phyloP scores from a whole-genome alignment of 2,797 vertebrate species.

The Tympanoctomys barrerae region DNA sequence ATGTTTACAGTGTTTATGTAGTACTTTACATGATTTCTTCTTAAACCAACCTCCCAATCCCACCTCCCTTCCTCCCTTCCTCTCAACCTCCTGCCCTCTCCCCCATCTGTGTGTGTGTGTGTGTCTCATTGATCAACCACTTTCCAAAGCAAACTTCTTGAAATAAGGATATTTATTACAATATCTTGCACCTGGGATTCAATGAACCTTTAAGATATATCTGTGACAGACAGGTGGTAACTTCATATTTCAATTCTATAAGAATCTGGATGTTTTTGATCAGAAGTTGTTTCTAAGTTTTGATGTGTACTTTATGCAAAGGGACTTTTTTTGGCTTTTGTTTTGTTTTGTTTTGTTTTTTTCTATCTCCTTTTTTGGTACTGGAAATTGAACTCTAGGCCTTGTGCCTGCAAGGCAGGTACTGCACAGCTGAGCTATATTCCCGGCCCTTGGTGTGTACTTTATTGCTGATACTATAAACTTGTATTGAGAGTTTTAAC shows the following conservation, averaged over 20 bases:
- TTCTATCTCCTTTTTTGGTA: too few relatives aligned
- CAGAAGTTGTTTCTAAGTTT: not conserved
- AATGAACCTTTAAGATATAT: not conserved
- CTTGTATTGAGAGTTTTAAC: not conserved
- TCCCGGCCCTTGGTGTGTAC: not conserved
- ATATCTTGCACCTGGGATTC: not conserved
- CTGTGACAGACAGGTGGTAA: not conserved
- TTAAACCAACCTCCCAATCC: not conserved
- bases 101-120: too few relatives aligned
- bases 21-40: not conserved
- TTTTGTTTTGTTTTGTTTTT: too few relatives aligned
- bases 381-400: too few relatives aligned
- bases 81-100: not conserved
- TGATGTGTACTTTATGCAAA: not conserved
- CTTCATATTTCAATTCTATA: not conserved
- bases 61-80: not conserved
- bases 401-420: too few relatives aligned
- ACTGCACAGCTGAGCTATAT: too few relatives aligned
- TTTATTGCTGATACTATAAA: not conserved
- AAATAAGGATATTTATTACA: not conserved
- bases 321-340: too few relatives aligned
- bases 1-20: not conserved
- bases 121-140: not conserved
- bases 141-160: not conserved
- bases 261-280: not conserved